phyloP scores from a whole-genome alignment of 2,113 vertebrate species.

The Amblyopsis rosae region DNA sequence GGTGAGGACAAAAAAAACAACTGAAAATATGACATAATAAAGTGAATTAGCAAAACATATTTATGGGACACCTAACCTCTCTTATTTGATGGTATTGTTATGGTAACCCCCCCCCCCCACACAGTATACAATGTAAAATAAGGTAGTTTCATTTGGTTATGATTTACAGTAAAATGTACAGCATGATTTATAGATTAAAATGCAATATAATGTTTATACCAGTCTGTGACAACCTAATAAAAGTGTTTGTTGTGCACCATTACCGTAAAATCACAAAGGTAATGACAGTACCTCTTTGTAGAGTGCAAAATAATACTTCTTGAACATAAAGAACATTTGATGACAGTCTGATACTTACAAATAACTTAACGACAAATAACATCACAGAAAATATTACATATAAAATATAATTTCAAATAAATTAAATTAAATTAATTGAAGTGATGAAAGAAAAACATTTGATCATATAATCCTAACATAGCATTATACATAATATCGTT shows the following conservation, averaged over 20 bases:
- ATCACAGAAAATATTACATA: neutral
- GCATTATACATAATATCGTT: too few species aligned
- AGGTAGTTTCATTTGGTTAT: neutral
- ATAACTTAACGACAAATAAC: conserved; percentile 9
- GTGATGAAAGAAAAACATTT: neutral
- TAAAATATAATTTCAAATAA: neutral
- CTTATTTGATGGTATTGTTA: neutral
- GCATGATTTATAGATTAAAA: neutral
- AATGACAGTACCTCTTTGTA: neutral
- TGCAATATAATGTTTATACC: neutral
- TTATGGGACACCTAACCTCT: neutral
- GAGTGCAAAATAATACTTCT: neutral
- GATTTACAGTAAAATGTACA: neutral
- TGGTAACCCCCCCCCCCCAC: too few species aligned
- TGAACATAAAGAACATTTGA: neutral
- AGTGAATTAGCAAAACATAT: neutral
- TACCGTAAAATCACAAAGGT: neutral
- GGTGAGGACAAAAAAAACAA: neutral
- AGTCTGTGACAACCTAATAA: neutral
- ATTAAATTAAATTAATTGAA: neutral
- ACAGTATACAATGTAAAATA: neutral
- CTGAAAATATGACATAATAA: neutral
- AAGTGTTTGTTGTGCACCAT: neutral
- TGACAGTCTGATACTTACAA: neutral
- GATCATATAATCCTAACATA: too few species aligned